Evolutionary conservation across 2,113 vertebrate genomes (phyloP), one percentile per base, ranked within the genome.

Genomic region (Dissostichus mawsoni): DNA sequence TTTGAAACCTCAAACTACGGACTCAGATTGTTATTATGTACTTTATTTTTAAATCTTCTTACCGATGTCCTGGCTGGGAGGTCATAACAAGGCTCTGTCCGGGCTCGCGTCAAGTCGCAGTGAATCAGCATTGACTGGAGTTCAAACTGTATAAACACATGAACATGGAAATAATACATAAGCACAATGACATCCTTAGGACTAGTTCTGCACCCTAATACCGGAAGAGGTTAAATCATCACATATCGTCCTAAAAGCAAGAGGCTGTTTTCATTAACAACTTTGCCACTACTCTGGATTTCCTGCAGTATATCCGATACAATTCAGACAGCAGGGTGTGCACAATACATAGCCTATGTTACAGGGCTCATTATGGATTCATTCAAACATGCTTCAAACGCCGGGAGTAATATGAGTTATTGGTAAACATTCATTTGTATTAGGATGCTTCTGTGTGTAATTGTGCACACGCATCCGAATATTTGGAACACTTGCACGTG

Each of bases 91-190:
- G 89, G 89, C 82, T 97, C 95, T 51, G 94, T 92, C 63, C 93
- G 90, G 17, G 96, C 95, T 68, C 95, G 76, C 36, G 90, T 93
- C 0, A 96, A 93, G 69, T 97, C 96, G 12, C 97, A 98, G 59
- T 96, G 96, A 82, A 97, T 97, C 90, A 96, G 80, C 96, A 98
- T 96, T 87, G 96, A 96, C 33, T 97, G 96, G 67, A 98, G 93
- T 55, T 98, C 96, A 90, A 97, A 97, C 97, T 98, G 20, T 5
- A 78, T 41, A 17, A 53, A 45, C 7, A 56, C 23, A 64, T 3
- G 45, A 67, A 18, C 29, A 29, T 1, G 0, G 13, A 41, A 58
- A 61, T 0, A 17, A 16, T 5, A 10, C 11, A 56, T 59, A 4
- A 65, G 12, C 1, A 70, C 2, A 48, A 4, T n/a, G n/a, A 41